Evolutionary conservation across 2,113 vertebrate genomes (phyloP), one percentile per base, ranked within the genome.

Genomic region (Vombatus ursinus): DNA sequence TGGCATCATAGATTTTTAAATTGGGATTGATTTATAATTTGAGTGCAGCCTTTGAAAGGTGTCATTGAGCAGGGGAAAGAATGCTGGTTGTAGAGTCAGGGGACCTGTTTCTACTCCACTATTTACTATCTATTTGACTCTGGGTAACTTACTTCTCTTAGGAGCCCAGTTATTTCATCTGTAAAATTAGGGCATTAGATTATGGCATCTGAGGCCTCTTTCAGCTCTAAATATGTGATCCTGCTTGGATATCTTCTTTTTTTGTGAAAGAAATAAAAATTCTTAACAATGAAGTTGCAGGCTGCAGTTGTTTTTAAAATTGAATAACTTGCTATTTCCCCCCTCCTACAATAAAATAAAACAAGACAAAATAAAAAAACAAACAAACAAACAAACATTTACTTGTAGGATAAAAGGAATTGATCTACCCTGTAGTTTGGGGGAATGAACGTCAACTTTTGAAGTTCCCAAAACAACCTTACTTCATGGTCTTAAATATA

Each of bases 401-500:
- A 52, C 4, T 95, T 77, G 91, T 24, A 90, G 92, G 98, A 95
- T 14, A 96, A 97, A 97, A 95, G 52, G 96, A 97, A 92, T 92
- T 90, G 48, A 93, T 37, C 94, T 95, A 96, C 68, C 92, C 94
- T 52, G 48, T 47, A 24, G 0, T 50, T 12, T 50, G 90, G 3
- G 10, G 9, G 0, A 84, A 84, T 84, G 68, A 6, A 84, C 96
- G 95, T 98, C 96, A 98, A 11, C 93, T 96, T 97, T 91, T 97
- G 95, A 96, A 95, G 57, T 95, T 98, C 84, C 94, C 93, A 92
- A 98, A 98, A 97, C 96, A 97, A 97, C 94, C 93, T 89, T 49
- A 95, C 48, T 97, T 96, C 12, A 90, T 61, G 49, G 93, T 94
- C 97, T 98, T 98, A 96, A 98, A 98, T 48, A 51, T 54, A 97